phyloP scores from a whole-genome alignment of 2,888 invertebrate genomes.

The Plusia festucae region DNA sequence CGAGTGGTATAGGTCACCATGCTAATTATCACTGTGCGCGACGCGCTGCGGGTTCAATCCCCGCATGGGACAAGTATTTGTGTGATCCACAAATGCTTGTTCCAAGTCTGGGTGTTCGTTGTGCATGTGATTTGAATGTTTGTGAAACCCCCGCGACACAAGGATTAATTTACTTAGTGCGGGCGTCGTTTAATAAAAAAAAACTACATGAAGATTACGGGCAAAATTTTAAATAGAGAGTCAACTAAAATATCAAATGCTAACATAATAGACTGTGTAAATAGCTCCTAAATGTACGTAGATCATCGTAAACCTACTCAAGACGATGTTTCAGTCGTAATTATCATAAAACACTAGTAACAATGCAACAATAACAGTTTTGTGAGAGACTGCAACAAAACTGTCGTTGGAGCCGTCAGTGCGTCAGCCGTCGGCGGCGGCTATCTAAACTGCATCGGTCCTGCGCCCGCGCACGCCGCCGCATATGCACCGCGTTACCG shows the following conservation, averaged over 20 bases:
- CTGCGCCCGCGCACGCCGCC: constrained; percentile 59
- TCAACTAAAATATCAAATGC: neutral
- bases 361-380: constrained; percentile 41
- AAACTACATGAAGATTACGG: neutral
- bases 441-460: constrained; percentile 82
- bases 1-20: no score
- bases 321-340: neutral
- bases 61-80: no score
- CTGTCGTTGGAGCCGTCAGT: constrained; percentile 31
- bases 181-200: no score
- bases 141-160: no score
- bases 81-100: no score
- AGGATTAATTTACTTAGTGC: no score
- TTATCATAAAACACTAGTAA: constrained; percentile 37
- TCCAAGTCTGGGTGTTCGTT: no score
- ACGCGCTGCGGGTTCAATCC: no score
- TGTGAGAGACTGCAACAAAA: constrained; percentile 41
- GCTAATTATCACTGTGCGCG: no score
- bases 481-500: constrained; percentile 60
- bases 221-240: neutral
- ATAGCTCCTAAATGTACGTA: neutral
- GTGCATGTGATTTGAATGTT: no score
- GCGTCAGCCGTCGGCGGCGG: constrained; percentile 57
- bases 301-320: neutral
- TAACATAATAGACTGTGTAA: neutral